Evolutionary conservation across 2,113 vertebrate species (phyloP).

Genomic region (Ochotona princeps): DNA sequence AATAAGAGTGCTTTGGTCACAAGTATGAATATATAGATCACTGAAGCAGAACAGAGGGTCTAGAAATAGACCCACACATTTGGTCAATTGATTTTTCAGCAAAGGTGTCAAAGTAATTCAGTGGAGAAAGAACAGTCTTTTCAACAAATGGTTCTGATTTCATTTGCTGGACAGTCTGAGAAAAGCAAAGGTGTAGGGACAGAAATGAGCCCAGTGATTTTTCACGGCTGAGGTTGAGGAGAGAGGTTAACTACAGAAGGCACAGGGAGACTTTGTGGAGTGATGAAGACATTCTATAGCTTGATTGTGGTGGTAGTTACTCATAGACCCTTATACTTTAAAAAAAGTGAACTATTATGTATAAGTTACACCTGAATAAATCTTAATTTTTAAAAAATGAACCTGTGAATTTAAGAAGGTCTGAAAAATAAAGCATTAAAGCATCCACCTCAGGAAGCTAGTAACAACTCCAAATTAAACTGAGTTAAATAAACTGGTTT

Average conservation of each 20-base stretch:
- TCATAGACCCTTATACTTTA: background rate
- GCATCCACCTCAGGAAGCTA: background rate
- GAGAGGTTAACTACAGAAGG: background rate
- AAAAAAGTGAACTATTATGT: background rate
- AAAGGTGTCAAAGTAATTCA: background rate
- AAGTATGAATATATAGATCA: background rate
- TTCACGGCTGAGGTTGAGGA: background rate
- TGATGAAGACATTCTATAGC: background rate
- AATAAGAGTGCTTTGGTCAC: background rate
- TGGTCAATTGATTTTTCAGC: background rate
- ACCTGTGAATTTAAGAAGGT: background rate
- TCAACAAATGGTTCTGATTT: background rate
- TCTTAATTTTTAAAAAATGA: too few species aligned
- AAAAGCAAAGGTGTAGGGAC: background rate
- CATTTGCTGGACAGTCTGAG: background rate
- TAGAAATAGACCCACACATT: background rate
- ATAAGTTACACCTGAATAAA: slow-evolving; percentile 1
- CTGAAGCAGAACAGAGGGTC: background rate
- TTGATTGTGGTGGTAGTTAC: background rate
- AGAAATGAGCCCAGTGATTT: background rate
- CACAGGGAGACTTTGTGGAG: background rate
- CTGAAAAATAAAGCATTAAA: background rate
- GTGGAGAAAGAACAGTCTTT: background rate
- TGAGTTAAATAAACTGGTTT: background rate
- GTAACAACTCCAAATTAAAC: background rate